Conservation (phyloP, 2,888 invertebrate species). For the Epinotia demarniana region DNA sequence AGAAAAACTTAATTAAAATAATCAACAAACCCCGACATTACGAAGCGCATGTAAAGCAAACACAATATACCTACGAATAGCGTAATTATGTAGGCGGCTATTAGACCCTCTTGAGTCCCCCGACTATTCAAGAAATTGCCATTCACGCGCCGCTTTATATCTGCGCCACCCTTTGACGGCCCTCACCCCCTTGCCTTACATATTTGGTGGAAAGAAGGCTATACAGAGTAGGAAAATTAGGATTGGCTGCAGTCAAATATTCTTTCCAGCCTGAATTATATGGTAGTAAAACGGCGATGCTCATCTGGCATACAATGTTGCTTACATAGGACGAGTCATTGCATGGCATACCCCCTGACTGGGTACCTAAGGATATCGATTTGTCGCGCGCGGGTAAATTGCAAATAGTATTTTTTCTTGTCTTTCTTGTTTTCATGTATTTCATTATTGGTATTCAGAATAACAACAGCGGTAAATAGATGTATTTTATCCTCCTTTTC, state of each 20-base stretch:
- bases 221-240: conserved; percentile 45
- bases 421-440: too few species aligned
- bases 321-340: too few species aligned
- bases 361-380: too few species aligned
- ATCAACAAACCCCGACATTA: neutral
- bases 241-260: neutral
- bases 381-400: too few species aligned
- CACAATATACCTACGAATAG: conserved; percentile 41
- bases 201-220: conserved; percentile 49
- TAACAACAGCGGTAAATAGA: too few species aligned
- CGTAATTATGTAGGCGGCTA: conserved; percentile 44
- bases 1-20: conserved; percentile 17
- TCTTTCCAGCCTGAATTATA: neutral
- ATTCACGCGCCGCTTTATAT: conserved; percentile 63
- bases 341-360: too few species aligned
- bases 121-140: conserved; percentile 74
- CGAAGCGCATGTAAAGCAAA: conserved; percentile 25
- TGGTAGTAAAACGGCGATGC: neutral
- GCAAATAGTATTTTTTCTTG: too few species aligned
- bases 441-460: too few species aligned
- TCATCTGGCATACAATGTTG: too few species aligned
- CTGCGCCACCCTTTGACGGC: conserved; percentile 55
- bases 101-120: conserved; percentile 50
- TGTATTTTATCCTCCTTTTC: too few species aligned
- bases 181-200: conserved; percentile 55